Conservation (phyloP, 2,888 invertebrate genomes). For the Spatulosminthurus flaviceps region DNA sequence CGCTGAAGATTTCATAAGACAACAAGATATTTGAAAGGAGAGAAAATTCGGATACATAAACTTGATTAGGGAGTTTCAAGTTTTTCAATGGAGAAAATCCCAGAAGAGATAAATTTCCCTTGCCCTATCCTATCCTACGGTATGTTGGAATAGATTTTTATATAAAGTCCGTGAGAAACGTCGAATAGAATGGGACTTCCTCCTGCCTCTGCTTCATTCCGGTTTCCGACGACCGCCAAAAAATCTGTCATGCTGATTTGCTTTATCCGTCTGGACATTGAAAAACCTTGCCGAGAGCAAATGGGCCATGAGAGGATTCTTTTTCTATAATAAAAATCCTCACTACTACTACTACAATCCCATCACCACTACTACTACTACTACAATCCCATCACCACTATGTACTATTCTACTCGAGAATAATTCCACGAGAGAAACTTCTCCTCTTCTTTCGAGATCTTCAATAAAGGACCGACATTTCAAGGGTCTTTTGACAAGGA, state of each 20-base stretch:
- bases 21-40: neutral
- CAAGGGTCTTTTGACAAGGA: too few species aligned
- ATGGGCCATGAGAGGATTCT: conserved; percentile 24
- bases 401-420: too few species aligned
- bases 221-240: conserved; percentile 33
- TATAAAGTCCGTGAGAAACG: too few species aligned
- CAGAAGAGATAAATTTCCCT: too few species aligned
- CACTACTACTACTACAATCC: too few species aligned
- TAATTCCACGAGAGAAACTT: neutral
- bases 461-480: too few species aligned
- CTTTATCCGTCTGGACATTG: conserved; percentile 12
- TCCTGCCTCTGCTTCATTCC: conserved; percentile 41
- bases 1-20: neutral
- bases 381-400: too few species aligned
- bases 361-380: too few species aligned
- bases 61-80: neutral
- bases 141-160: too few species aligned
- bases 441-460: too few species aligned
- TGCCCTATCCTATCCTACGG: too few species aligned
- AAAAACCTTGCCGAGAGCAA: conserved; percentile 24
- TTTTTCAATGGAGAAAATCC: too few species aligned
- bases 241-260: conserved; percentile 14
- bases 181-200: neutral
- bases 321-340: neutral
- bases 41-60: neutral